Evolutionary conservation across 2,888 invertebrate species (phyloP).

Genomic region (Leptinotarsa tumamoca): DNA sequence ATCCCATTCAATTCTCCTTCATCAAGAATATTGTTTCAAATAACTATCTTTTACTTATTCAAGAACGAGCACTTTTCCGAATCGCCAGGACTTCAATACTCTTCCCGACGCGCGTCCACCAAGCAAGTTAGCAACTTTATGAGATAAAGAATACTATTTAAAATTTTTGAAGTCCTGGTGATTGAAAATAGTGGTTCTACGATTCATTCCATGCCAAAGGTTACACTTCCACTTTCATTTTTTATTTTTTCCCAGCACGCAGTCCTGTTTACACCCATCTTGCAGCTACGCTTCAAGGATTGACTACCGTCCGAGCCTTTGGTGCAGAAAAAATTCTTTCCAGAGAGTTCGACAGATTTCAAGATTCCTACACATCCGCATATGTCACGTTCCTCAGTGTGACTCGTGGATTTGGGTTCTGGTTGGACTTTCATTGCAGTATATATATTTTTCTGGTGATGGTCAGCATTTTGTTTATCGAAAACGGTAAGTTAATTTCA

Average conservation of each 20-base stretch:
- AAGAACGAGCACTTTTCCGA: neutral
- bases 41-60: too few species aligned
- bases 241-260: conserved; percentile 69
- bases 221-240: neutral
- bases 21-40: too few species aligned
- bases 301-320: conserved; percentile 81
- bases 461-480: conserved; percentile 67
- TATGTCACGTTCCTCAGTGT: conserved; percentile 76
- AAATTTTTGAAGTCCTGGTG: too few species aligned
- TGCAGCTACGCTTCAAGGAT: conserved; percentile 79
- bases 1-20: too few species aligned
- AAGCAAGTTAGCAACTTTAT: too few species aligned
- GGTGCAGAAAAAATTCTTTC: conserved; percentile 72
- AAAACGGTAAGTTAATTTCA: neutral
- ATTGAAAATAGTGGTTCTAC: too few species aligned
- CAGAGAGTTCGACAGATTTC: conserved; percentile 73
- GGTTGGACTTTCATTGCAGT: conserved; percentile 76
- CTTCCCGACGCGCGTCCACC: too few species aligned
- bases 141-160: too few species aligned
- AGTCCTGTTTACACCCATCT: conserved; percentile 84
- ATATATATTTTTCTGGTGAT: conserved; percentile 75
- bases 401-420: conserved; percentile 77
- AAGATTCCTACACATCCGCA: conserved; percentile 77
- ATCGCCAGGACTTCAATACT: neutral
- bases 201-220: too few species aligned